These are phyloP conservation scores for Oscheius onirici DNA, from an alignment of 2,888 invertebrate genomes.

Conservation along the genomic window DNA sequence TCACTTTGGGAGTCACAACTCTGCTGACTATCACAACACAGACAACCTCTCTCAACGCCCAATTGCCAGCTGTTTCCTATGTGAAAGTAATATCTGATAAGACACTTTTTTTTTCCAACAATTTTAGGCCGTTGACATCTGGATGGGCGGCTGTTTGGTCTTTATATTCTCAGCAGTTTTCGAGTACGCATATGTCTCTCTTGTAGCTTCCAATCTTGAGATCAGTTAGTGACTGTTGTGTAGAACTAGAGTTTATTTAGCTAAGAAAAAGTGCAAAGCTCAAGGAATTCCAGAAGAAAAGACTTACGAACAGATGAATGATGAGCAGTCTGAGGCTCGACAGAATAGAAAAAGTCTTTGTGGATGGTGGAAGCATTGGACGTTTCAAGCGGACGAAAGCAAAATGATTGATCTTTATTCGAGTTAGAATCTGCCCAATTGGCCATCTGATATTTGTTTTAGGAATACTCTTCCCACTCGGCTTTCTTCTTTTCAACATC, in stretches of 20 bases:
- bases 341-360: background rate
- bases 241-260: too few species aligned
- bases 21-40: conserved; percentile 29
- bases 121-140: conserved; percentile 17
- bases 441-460: background rate
- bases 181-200: conserved; percentile 26
- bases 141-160: conserved; percentile 24
- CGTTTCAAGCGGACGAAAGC: conserved; percentile 10
- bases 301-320: background rate
- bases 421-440: background rate
- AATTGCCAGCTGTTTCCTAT: conserved; percentile 26
- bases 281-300: background rate
- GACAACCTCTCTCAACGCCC: conserved; percentile 15
- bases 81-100: background rate
- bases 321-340: background rate
- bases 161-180: conserved; percentile 29
- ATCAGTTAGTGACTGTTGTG: too few species aligned
- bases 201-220: conserved; percentile 12
- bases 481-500: conserved; percentile 11
- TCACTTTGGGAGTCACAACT: conserved; percentile 26
- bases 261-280: background rate
- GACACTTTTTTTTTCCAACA: too few species aligned
- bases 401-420: conserved; percentile 18
- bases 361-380: conserved; percentile 21
- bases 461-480: conserved; percentile 17